Evolutionary conservation across 1,140 invertebrate genomes (phyloP).

Genomic region (Pseudoatta argentina): DNA sequence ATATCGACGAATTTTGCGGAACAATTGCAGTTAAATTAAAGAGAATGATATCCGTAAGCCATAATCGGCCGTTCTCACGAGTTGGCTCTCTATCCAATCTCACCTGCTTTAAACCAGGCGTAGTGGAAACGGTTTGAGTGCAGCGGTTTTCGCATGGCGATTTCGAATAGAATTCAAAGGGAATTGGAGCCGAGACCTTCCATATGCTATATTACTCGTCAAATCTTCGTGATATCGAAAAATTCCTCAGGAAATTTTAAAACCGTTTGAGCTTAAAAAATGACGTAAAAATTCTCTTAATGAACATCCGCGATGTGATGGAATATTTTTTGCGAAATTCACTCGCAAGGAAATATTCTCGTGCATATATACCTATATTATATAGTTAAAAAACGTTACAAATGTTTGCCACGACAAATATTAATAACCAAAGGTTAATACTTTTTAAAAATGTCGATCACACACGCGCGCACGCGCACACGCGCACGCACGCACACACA

Average conservation of each 20-base stretch:
- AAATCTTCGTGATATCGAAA: slow-evolving; percentile 4
- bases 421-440: not conserved
- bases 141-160: slow-evolving; percentile 41
- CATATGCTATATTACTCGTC: slow-evolving; percentile 9
- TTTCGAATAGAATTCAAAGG: slow-evolving; percentile 65
- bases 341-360: not conserved
- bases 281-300: slow-evolving; percentile 9
- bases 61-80: slow-evolving; percentile 40
- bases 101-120: slow-evolving; percentile 23
- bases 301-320: slow-evolving; percentile 1
- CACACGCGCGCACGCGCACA: not conserved
- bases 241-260: not conserved
- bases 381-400: not conserved
- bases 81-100: slow-evolving; percentile 37
- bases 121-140: slow-evolving; percentile 38
- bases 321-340: slow-evolving; percentile 10
- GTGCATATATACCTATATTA: no score
- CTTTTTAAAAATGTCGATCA: no score
- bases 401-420: not conserved
- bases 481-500: not conserved
- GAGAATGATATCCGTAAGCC: slow-evolving; percentile 40
- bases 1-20: not conserved
- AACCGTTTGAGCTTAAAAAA: not conserved
- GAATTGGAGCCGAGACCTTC: slow-evolving; percentile 32
- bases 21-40: slow-evolving; percentile 54